Base-by-base conservation (phyloP, 2,888 invertebrate species). In the Gnatocerus cornutus region DNA sequence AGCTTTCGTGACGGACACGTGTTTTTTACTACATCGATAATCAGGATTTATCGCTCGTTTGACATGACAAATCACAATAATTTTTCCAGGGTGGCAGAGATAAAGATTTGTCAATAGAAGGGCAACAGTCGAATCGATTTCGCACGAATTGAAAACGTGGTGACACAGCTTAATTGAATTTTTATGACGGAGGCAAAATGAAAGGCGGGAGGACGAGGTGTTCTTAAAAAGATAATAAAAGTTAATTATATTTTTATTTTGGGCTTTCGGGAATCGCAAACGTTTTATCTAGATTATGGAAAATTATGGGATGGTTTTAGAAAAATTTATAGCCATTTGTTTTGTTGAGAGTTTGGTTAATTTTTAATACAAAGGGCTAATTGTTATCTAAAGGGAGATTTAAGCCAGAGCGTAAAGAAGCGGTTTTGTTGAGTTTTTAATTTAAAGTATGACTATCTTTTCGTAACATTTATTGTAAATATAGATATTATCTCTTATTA, bases 21-120 rank as follows among this genome's bases (percentile, higher is more conserved):
- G 37, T 41, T 62, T 62, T 48, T 62, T 62, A 41, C 33, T 50
- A 13, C 61, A 27, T n/a, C 50, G 29, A 21, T 50, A 59, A 59
- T 45, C 59, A 13, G 45, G 59, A 59, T 59, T 59, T 59, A 63
- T 53, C 53, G 63, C 13, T 43, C 33, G 13, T 33, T 39, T 14
- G 62, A 62, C 50, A 62, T 62, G 62, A 62, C 62, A 62, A 62
- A 62, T 62, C 50, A 62, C 50, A 62, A 62, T 62, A 48, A 50
- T 62, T 50, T 62, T 50, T 48, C 62, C n/a, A n/a, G 12, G 29
- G 10, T 10, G 39, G 48, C 29, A 39, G 41, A 27, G 41, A 50
- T 14, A 45, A 45, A 33, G 50, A 62, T 56, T 39, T 27, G 56
- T 56, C 56, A 43, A 50, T 50, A 10, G 43, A 21, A 43, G 9